Conservation (phyloP, 1,140 invertebrate genomes). For the Panagrolaimus sp. region DNA sequence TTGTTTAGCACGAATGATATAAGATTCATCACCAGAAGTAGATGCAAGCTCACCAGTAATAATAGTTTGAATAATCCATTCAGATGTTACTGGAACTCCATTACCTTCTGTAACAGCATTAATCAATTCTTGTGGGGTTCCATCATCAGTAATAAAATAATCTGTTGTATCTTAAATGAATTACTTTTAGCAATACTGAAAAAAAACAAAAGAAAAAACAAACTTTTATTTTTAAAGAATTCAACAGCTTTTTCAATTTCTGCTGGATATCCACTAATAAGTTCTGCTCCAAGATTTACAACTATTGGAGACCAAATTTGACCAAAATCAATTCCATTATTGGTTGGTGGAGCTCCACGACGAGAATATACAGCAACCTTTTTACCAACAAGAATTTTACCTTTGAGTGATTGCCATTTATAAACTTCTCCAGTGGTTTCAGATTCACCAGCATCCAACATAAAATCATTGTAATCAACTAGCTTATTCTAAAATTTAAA, state of each 20-base stretch:
- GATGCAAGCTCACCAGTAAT: background rate
- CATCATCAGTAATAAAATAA: constrained; percentile 1
- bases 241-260: background rate
- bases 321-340: background rate
- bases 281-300: background rate
- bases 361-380: too few species aligned
- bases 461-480: constrained; percentile 33
- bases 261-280: background rate
- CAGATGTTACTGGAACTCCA: background rate
- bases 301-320: background rate
- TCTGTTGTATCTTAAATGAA: background rate
- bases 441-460: constrained; percentile 41
- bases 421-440: background rate
- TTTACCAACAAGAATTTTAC: too few species aligned
- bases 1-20: too few species aligned
- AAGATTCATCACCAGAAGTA: too few species aligned
- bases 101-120: background rate
- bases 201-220: too few species aligned
- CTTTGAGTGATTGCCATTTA: too few species aligned
- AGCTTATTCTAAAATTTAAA: constrained; percentile 28
- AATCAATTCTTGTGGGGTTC: background rate
- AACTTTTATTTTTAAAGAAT: background rate
- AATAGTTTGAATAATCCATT: background rate
- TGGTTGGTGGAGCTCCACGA: too few species aligned
- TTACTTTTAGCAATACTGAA: too few species aligned